Conservation (phyloP, 1,140 invertebrate genomes). For the Chelonus insularis region DNA sequence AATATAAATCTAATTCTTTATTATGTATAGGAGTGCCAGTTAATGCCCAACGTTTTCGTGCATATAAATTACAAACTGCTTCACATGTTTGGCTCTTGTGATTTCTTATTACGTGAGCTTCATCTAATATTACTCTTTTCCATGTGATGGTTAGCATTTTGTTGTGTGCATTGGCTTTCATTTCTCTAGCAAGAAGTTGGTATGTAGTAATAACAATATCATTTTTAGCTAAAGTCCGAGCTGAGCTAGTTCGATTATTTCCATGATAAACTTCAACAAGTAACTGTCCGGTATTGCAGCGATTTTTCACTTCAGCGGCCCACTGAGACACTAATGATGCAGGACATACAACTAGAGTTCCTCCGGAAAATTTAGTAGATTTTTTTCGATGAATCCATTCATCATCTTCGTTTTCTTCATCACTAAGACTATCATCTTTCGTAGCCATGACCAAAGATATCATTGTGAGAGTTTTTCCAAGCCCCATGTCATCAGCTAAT, state of each 20-base stretch:
- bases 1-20: constrained; percentile 85
- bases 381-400: neutral
- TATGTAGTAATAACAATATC: constrained; percentile 80
- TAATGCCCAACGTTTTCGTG: constrained; percentile 76
- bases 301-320: constrained; percentile 76
- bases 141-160: constrained; percentile 78
- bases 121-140: constrained; percentile 88
- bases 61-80: constrained; percentile 69
- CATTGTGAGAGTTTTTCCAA: constrained; percentile 91
- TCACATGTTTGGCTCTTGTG: constrained; percentile 75
- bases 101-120: constrained; percentile 90
- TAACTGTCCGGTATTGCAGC: constrained; percentile 66
- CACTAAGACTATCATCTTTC: neutral
- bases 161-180: constrained; percentile 63
- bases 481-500: constrained; percentile 91
- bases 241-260: constrained; percentile 60
- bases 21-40: constrained; percentile 97
- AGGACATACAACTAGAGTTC: constrained; percentile 87
- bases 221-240: constrained; percentile 64
- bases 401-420: neutral
- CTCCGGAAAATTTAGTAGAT: constrained; percentile 56
- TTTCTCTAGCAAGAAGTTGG: constrained; percentile 67
- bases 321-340: constrained; percentile 84
- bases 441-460: constrained; percentile 67
- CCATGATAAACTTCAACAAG: constrained; percentile 84